These are phyloP conservation scores for Perizoma affinitatum DNA, from an alignment of 2,888 invertebrate genomes.

Conservation along the genomic window DNA sequence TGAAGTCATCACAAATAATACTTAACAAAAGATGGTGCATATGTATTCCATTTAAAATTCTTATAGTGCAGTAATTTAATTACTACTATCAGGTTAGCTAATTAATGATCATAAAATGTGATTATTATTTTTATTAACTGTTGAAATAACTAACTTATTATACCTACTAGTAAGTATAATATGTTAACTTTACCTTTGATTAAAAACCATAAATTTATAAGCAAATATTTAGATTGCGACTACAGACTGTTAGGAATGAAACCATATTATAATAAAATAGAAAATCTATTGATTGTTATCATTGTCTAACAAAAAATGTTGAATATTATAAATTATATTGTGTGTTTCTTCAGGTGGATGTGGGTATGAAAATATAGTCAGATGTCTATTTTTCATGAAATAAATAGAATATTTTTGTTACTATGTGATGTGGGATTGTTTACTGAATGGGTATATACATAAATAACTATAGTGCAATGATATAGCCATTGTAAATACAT, in stretches of 20 bases:
- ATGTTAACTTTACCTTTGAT: conserved; percentile 40
- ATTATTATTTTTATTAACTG: conserved; percentile 12
- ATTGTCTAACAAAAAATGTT: conserved; percentile 80
- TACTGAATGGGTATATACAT: conserved; percentile 70
- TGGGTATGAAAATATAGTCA: conserved; percentile 68
- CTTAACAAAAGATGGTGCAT: conserved; percentile 8
- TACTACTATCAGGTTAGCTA: conserved; percentile 13
- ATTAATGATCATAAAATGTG: conserved; percentile 6
- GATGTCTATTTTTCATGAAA: conserved; percentile 79
- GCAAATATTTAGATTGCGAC: conserved; percentile 50
- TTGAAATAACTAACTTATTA: conserved; percentile 9
- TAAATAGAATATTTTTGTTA: conserved; percentile 80
- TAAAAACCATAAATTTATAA: conserved; percentile 50
- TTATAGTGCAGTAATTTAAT: conserved; percentile 16
- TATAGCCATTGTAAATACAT: conserved; percentile 67
- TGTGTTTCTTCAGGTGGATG: conserved; percentile 75
- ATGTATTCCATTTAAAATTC: conserved; percentile 5
- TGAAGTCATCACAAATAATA: conserved; percentile 9
- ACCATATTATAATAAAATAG: conserved; percentile 73
- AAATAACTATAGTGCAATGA: conserved; percentile 64
- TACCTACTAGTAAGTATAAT: no score
- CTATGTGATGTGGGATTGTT: conserved; percentile 74
- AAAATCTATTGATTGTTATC: conserved; percentile 81
- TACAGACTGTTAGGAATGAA: conserved; percentile 73
- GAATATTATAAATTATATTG: conserved; percentile 80